Base-by-base conservation (phyloP, 2,797 vertebrate genomes). In the Pseudomugil tenellus region DNA sequence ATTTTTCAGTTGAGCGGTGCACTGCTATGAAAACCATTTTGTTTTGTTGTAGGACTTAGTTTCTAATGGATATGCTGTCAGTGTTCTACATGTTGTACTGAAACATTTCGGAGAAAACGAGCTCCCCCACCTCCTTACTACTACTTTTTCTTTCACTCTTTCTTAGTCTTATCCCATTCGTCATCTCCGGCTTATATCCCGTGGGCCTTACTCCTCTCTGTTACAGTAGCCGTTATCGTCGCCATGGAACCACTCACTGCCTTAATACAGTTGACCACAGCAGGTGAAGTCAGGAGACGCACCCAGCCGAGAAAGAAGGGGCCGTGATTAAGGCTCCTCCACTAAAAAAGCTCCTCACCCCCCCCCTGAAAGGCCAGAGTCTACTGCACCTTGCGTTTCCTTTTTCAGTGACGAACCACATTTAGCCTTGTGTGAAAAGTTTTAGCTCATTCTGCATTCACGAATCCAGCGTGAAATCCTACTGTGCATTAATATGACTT, bases 1-100 rank as follows among this genome's bases (percentile, higher is more conserved):
- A 72, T 87, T 86, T 87, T 88, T 85, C 89, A 89, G 87, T 90
- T 90, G 87, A 91, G 86, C 89, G 79, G 90, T 93, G 89, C 89
- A 91, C 90, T 90, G 83, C 92, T 85, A 87, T 90, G 63, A 83
- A 85, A 90, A 84, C 72, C 81, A 73, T 86, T 79, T 61, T 86
- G 84, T 90, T 88, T 87, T 87, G 75, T 89, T 80, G 84, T 91
- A 88, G 87, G 81, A 74, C 80, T 91, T 89, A 32, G 69, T 85
- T 83, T 89, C 85, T 83, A 81, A 84, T 89, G 84, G 76, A 80
- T 88, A 81, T 85, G 81, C 84, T 90, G 87, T 91, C 84, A 85
- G 89, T 93, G 92, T 93, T 93, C 86, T 84, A 93, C 94, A 93
- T 94, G 93, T 94, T 94, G 92, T 94, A 93, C 87, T 92, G 92